Percentiles rank a stretch among this genome's conserved stretches.
phyloP scores from a whole-genome alignment of 2,888 invertebrate genomes.

The Drosophila histrio region DNA sequence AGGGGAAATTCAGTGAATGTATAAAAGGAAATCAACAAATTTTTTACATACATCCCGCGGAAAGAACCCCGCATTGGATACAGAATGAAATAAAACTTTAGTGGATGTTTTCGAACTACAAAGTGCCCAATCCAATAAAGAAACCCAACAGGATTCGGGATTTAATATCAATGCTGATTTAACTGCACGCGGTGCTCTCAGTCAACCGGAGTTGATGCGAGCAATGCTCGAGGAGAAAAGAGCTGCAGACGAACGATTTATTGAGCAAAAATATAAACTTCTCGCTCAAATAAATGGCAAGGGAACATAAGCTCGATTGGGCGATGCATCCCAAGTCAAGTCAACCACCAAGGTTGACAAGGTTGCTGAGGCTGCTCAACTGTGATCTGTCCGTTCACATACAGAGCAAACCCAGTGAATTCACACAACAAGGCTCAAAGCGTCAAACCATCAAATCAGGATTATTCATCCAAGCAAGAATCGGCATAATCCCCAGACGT shows the following conservation, averaged over 20 bases:
- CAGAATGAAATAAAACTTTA: neutral
- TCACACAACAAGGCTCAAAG: too few relatives aligned
- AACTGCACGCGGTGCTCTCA: neutral
- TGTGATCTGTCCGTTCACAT: too few relatives aligned
- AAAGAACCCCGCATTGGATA: neutral
- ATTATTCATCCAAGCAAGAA: too few relatives aligned
- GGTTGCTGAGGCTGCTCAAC: too few relatives aligned
- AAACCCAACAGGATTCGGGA: neutral
- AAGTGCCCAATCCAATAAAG: too few relatives aligned
- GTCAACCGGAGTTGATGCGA: neutral
- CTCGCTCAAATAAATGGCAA: neutral
- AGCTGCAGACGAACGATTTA: neutral
- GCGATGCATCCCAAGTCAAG: too few relatives aligned
- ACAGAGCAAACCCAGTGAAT: too few relatives aligned
- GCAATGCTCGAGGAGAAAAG: neutral
- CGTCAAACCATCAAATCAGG: too few relatives aligned
- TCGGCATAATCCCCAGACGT: too few relatives aligned
- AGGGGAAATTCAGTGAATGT: neutral
- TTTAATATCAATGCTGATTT: neutral
- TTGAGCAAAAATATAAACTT: neutral
- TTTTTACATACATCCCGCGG: neutral
- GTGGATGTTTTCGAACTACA: too few relatives aligned
- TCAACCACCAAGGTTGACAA: too few relatives aligned
- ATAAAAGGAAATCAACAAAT: neutral
- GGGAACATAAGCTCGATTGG: too few relatives aligned